A percentile compares a stretch with the other conserved stretches of the same genome.
These are phyloP conservation scores for Isaurus tuberculatus DNA, from an alignment of 92 coral and sea anemone species.

Conservation along the genomic window DNA sequence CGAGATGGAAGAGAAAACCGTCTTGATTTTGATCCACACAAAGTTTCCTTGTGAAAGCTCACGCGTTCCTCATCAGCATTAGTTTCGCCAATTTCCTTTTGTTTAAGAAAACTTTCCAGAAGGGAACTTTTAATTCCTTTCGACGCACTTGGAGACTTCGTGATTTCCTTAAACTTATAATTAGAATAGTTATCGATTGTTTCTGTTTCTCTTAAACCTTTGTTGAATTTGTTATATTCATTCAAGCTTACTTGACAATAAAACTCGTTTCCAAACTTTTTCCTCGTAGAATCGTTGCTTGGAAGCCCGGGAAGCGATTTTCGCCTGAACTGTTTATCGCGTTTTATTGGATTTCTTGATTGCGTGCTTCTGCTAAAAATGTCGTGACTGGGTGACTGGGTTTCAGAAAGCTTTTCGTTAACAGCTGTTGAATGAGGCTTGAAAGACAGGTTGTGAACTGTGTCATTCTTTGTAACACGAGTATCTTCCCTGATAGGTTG, in stretches of 20 bases:
- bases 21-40: neutral
- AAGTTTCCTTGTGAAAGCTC: slow-evolving; percentile 11
- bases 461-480: neutral
- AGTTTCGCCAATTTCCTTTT: slow-evolving; percentile 31
- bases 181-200: neutral
- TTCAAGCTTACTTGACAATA: slow-evolving; percentile 11
- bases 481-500: neutral
- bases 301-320: slow-evolving; percentile 24
- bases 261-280: slow-evolving; percentile 12
- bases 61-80: neutral
- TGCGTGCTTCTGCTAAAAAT: slow-evolving; percentile 9
- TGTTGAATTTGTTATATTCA: neutral
- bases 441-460: slow-evolving; percentile 33
- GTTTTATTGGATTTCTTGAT: slow-evolving; percentile 15
- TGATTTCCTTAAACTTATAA: neutral
- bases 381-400: slow-evolving; percentile 17
- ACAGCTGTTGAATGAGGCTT: neutral
- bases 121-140: slow-evolving; percentile 22
- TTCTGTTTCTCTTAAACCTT: neutral
- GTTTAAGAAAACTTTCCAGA: slow-evolving; percentile 9
- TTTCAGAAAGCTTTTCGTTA: neutral
- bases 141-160: neutral
- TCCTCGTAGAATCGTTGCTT: neutral
- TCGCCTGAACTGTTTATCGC: slow-evolving; percentile 21
- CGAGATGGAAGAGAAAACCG: slow-evolving; percentile 39